Evolutionary conservation across 2,113 vertebrate genomes (phyloP).

Genomic region (Oxygymnocypris stewartii): DNA sequence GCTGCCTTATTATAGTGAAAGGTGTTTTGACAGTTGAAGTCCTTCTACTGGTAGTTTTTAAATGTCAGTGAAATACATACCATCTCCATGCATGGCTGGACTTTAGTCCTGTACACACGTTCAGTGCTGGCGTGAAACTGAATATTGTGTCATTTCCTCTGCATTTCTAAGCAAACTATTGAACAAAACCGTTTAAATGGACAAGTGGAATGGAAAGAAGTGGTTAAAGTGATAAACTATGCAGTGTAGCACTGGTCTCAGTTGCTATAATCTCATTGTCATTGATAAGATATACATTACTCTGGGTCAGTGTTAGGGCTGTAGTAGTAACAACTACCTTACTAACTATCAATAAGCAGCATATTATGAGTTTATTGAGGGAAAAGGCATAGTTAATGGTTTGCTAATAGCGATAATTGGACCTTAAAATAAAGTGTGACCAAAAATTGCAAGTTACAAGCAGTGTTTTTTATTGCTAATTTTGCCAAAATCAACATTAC

Average conservation of each 20-base stretch:
- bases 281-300: too few relatives aligned
- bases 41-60: slow-evolving; percentile 13
- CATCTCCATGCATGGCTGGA: background rate
- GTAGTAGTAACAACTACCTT: too few relatives aligned
- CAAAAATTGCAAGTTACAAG: too few relatives aligned
- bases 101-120: background rate
- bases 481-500: background rate
- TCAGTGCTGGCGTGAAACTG: background rate
- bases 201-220: background rate
- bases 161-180: background rate
- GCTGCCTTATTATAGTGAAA: slow-evolving; percentile 28
- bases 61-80: slow-evolving; percentile 12
- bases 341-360: too few relatives aligned
- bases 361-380: too few relatives aligned
- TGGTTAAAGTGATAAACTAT: background rate
- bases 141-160: background rate
- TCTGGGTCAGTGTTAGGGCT: too few relatives aligned
- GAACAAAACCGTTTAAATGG: background rate
- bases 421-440: too few relatives aligned
- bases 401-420: too few relatives aligned
- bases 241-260: too few relatives aligned
- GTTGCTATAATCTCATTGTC: too few relatives aligned
- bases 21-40: slow-evolving; percentile 27
- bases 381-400: too few relatives aligned
- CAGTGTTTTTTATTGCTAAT: background rate